Conservation (phyloP, 2,797 vertebrate species). For the Phaenicophaeus curvirostris region DNA sequence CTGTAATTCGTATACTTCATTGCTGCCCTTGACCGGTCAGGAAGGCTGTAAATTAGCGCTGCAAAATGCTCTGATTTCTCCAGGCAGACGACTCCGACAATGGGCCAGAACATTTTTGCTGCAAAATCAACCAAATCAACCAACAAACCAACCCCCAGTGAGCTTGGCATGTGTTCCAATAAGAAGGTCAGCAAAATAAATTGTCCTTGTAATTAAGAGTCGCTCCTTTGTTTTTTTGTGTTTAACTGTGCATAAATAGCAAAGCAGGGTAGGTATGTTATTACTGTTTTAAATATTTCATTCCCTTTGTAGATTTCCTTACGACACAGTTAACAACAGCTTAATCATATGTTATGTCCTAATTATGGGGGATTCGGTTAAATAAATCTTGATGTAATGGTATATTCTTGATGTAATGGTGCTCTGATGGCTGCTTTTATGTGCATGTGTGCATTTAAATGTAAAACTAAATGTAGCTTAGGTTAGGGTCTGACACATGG, state of each 20-base stretch:
- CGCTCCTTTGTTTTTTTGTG: conserved; percentile 63
- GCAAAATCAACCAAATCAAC: conserved; percentile 1
- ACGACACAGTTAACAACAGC: conserved; percentile 48
- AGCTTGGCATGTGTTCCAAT: conserved; percentile 43
- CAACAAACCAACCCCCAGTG: not conserved
- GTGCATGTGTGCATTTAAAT: conserved; percentile 24
- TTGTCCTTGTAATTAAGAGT: conserved; percentile 58
- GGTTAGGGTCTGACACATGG: not conserved
- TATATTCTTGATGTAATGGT: conserved; percentile 47
- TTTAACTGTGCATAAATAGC: conserved; percentile 54
- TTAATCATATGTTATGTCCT: conserved; percentile 54
- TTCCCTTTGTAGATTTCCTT: conserved; percentile 56
- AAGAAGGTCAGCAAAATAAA: conserved; percentile 56
- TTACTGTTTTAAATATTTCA: conserved; percentile 65
- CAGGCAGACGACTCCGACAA: not conserved
- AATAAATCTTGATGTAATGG: conserved; percentile 54
- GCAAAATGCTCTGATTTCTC: not conserved
- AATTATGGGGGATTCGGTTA: conserved; percentile 53
- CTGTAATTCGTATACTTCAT: not conserved
- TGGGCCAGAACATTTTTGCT: not conserved
- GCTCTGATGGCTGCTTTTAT: conserved; percentile 37
- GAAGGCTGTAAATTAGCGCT: conserved; percentile 40
- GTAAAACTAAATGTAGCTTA: conserved; percentile 8
- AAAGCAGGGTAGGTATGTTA: conserved; percentile 55
- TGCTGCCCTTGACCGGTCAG: not conserved